These are phyloP conservation scores for Lophius americanus DNA, from an alignment of 2,797 vertebrate species.

Conservation along the genomic window DNA sequence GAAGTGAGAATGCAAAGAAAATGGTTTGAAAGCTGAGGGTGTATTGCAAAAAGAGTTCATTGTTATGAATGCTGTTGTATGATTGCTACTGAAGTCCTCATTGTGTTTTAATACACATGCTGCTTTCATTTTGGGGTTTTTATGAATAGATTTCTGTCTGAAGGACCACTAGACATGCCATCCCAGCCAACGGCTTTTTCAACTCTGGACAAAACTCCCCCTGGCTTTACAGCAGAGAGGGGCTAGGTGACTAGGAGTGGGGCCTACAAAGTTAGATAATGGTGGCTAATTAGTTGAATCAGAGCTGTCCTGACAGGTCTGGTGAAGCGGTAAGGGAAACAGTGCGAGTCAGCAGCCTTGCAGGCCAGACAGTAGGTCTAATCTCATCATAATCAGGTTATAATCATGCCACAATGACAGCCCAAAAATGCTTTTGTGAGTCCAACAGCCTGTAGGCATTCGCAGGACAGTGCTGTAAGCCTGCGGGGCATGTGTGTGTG, in stretches of 20 bases:
- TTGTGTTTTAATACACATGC: conserved; percentile 8
- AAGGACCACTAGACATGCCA: conserved; percentile 65
- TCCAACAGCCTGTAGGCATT: conserved; percentile 44
- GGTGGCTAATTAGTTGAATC: conserved; percentile 71
- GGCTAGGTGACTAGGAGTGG: conserved; percentile 49
- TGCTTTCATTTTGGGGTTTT: conserved; percentile 11
- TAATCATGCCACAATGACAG: conserved; percentile 73
- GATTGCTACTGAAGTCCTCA: background rate
- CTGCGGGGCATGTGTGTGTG: conserved; percentile 29
- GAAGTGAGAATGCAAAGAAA: no score
- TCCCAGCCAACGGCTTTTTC: conserved; percentile 59
- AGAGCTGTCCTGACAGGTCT: conserved; percentile 71
- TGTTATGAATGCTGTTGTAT: no score
- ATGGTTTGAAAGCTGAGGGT: no score
- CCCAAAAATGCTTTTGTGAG: conserved; percentile 70
- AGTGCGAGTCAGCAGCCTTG: conserved; percentile 73
- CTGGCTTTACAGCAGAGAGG: conserved; percentile 44
- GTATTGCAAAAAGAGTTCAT: no score
- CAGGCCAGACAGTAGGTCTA: conserved; percentile 67
- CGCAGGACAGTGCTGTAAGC: conserved; percentile 37
- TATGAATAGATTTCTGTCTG: conserved; percentile 19
- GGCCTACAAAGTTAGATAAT: conserved; percentile 65
- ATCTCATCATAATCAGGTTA: conserved; percentile 73
- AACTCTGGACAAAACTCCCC: conserved; percentile 53
- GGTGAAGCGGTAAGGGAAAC: conserved; percentile 73